Base-by-base conservation (phyloP, 1,140 invertebrate species). In the Heliconius melpomene region DNA sequence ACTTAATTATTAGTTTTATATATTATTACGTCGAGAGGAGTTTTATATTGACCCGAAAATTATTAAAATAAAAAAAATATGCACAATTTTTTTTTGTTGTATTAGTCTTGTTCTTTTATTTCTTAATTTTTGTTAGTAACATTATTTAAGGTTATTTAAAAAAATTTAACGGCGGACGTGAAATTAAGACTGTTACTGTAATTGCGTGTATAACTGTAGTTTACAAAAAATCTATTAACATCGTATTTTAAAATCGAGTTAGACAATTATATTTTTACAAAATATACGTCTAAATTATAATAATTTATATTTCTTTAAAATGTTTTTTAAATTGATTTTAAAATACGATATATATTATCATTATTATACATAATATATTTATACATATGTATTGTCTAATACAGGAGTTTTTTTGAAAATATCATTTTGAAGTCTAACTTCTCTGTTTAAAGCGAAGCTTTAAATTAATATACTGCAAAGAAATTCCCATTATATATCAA, bases 151-250 rank as follows among this genome's bases (percentile, higher is more conserved):
- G 26, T 66, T 66, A 66, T 66, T 23, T 29, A 13, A 66, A 66
- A 57, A 26, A 66, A 66, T 6, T 29, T 16, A 26, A 66, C 26
- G 26, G n/a, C 26, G 60, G 60, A 66, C 60, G 60, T 78, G 76
- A 72, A 78, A 50, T 78, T 78, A 78, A 78, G 76, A 78, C 76
- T 78, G 76, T 78, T 78, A 78, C n/a, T 78, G 52, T 78, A 72
- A 77, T 77, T 70, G 16, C 38, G 38, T 77, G 60, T 66, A 29
- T 29, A 26, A 26, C 60, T 66, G 23, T 66, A 66, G 60, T 66
- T 23, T 66, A 66, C 60, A 66, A 66, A 66, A 16, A 23, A 8
- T 66, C 60, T 66, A 66, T 29, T 23, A 26, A 29, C 23, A 66
- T 66, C 60, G 60, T 66, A 66, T 66, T 66, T 66, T 66, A 66